phyloP scores from a whole-genome alignment of 2,888 invertebrate genomes.

The Eugnorisma glareosa region DNA sequence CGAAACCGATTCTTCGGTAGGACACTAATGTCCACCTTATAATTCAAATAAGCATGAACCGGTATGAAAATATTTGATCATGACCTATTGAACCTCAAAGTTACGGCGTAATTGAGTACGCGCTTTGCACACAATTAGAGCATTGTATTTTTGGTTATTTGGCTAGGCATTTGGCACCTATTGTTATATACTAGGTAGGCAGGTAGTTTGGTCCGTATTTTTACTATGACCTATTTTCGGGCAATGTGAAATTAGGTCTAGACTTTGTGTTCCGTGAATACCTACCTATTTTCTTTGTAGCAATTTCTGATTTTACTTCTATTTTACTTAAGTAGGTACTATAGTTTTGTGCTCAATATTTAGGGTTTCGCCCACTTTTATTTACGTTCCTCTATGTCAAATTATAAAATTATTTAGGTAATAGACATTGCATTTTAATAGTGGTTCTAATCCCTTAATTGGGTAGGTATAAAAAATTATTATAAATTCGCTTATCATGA shows the following conservation, averaged over 20 bases:
- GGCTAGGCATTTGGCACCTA: slow-evolving; percentile 8
- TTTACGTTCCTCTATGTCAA: neutral
- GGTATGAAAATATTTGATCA: slow-evolving; percentile 46
- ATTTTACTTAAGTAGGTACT: neutral
- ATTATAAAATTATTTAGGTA: neutral
- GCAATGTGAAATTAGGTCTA: slow-evolving; percentile 7
- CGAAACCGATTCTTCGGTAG: neutral
- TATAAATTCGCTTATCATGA: slow-evolving; percentile 8
- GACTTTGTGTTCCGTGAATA: neutral
- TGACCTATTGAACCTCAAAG: slow-evolving; percentile 59
- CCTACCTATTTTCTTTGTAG: neutral
- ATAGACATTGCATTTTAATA: neutral
- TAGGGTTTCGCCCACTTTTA: neutral
- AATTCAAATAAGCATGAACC: slow-evolving; percentile 47
- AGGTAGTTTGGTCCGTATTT: neutral
- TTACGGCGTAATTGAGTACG: slow-evolving; percentile 26
- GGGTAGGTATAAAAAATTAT: slow-evolving; percentile 15
- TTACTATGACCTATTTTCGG: neutral
- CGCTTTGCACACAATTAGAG: slow-evolving; percentile 28
- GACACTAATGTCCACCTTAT: neutral
- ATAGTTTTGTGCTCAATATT: neutral
- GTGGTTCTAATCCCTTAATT: slow-evolving; percentile 19
- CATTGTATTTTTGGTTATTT: slow-evolving; percentile 25
- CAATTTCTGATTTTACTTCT: neutral
- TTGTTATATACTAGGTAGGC: slow-evolving; percentile 10